phyloP scores from a whole-genome alignment of 2,113 vertebrate species.

The Gorsachius goisagi region DNA sequence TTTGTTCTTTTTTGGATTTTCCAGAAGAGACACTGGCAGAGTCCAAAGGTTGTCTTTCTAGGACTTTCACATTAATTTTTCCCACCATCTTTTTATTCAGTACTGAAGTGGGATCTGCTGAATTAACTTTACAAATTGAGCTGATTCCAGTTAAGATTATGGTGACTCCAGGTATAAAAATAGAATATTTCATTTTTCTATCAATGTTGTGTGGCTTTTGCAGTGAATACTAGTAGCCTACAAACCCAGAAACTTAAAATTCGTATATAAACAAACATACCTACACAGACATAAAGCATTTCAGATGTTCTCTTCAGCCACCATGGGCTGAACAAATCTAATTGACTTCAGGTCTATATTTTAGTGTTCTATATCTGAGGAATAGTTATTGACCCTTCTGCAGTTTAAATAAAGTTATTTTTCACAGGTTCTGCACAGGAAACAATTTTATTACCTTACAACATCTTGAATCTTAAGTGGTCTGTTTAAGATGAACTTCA shows the following conservation, averaged over 20 bases:
- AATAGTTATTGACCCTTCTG: background rate
- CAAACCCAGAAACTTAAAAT: background rate
- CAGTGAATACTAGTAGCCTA: background rate
- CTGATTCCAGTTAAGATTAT: background rate
- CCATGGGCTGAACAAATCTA: background rate
- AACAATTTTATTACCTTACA: background rate
- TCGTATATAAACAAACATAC: background rate
- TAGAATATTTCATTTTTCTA: background rate
- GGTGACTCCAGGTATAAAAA: background rate
- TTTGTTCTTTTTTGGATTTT: background rate
- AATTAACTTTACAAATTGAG: background rate
- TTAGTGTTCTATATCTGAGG: background rate
- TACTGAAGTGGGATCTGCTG: background rate
- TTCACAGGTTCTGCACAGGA: background rate
- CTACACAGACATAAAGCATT: background rate
- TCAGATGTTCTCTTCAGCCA: background rate
- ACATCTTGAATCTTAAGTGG: background rate
- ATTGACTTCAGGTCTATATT: background rate
- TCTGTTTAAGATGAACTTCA: background rate
- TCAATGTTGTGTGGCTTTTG: background rate
- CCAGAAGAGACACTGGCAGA: background rate
- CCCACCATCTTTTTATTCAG: background rate
- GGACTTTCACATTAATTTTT: background rate
- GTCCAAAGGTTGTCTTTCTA: background rate
- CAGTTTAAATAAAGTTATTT: background rate